Conservation (phyloP, 2,797 vertebrate species). For the Botia almorhae region DNA sequence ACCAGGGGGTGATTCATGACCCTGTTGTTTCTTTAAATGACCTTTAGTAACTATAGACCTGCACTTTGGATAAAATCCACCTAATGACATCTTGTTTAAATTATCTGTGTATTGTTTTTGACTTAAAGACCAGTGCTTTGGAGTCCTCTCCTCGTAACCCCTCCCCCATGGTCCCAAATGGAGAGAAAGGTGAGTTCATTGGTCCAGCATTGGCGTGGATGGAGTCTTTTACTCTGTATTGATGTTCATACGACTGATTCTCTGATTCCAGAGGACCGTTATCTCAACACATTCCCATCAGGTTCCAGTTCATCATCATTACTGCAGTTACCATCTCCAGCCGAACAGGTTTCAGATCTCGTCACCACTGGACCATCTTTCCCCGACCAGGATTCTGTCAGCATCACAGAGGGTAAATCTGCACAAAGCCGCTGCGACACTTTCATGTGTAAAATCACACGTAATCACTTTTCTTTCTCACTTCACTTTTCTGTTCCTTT, state of each 20-base stretch:
- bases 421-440: neutral
- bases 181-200: slow-evolving; percentile 87
- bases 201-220: neutral
- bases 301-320: slow-evolving; percentile 80
- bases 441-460: neutral
- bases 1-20: neutral
- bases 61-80: neutral
- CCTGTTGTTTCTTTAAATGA: neutral
- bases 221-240: neutral
- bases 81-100: neutral
- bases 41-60: neutral
- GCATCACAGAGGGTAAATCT: slow-evolving; percentile 86
- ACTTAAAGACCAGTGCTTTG: slow-evolving; percentile 80
- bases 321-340: slow-evolving; percentile 85
- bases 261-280: slow-evolving; percentile 87
- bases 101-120: neutral
- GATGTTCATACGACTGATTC: neutral
- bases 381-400: slow-evolving; percentile 86
- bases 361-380: slow-evolving; percentile 71
- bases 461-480: neutral
- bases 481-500: neutral
- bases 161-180: slow-evolving; percentile 91
- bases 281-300: slow-evolving; percentile 85
- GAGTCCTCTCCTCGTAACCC: slow-evolving; percentile 94
- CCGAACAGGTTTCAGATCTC: slow-evolving; percentile 81